Conservation (phyloP, 1,140 invertebrate species). For the Danaus plexippus region DNA sequence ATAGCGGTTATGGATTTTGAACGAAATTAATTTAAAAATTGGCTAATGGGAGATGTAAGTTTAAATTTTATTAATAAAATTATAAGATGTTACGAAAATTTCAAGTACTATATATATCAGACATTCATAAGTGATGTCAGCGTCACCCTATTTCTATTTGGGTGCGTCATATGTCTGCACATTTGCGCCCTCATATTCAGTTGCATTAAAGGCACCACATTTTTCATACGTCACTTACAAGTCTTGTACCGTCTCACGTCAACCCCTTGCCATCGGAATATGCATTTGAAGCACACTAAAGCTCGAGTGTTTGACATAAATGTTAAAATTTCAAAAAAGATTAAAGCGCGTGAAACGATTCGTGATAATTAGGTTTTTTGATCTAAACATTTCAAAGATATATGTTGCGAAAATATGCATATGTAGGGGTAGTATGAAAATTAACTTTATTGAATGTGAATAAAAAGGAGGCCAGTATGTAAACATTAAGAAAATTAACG, state of each 20-base stretch:
- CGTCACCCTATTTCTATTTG: slow-evolving; percentile 48
- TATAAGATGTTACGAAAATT: too few relatives aligned
- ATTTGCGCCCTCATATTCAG: slow-evolving; percentile 57
- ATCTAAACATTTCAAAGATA: too few relatives aligned
- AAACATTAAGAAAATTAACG: slow-evolving; percentile 1
- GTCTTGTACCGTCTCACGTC: slow-evolving; percentile 27
- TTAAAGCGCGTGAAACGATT: neutral
- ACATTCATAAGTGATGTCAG: slow-evolving; percentile 23
- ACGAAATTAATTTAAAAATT: too few relatives aligned
- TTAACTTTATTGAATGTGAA: too few relatives aligned
- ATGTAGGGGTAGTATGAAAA: too few relatives aligned
- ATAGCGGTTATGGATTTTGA: slow-evolving; percentile 9
- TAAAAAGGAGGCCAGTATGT: neutral
- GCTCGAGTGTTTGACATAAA: slow-evolving; percentile 13
- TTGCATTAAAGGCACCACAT: slow-evolving; percentile 49
- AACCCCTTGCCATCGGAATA: slow-evolving; percentile 14
- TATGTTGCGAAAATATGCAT: too few relatives aligned
- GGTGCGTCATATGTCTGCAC: slow-evolving; percentile 34
- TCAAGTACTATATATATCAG: too few relatives aligned
- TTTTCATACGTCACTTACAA: slow-evolving; percentile 42
- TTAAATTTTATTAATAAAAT: too few relatives aligned
- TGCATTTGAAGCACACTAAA: slow-evolving; percentile 17
- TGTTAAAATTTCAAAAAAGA: slow-evolving; percentile 12
- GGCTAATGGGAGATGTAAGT: too few relatives aligned
- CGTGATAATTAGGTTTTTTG: too few relatives aligned